Evolutionary conservation across 1,140 invertebrate species (phyloP), one percentile per base, ranked within the genome.

Genomic region (Chrysomallon squamiferum): DNA sequence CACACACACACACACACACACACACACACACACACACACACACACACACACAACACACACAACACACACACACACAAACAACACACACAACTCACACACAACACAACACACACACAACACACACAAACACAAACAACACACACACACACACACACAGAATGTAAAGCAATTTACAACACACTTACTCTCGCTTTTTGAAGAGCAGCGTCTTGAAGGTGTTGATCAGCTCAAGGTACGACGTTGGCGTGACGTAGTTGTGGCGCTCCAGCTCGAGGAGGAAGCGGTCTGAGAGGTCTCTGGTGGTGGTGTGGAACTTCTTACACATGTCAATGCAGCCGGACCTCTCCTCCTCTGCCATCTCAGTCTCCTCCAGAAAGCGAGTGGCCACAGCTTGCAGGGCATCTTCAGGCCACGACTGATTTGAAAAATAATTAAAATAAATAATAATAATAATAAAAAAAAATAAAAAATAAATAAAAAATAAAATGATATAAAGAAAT

Each of bases 231-330:
- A 87, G 74, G 64, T 87, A 87, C 0, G 85, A 86, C 18, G 85
- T 87, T 15, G 86, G 86, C 30, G 86, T 87, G 25, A 87, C 85
- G 64, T 87, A 87, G 67, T 86, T 86, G 66, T 86, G 83, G 52
- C 86, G 71, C 32, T 82, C 89, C 33, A 94, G 87, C 65, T 91
- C 90, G 27, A 88, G 72, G 60, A 90, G 91, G 78, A 92, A 95
- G 75, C 80, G 81, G 3, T 87, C 74, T 27, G 88, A 88, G 47
- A 88, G 68, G 9, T 88, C 84, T 78, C 94, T 89, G 0, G 93
- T 91, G 58, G 91, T 90, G 0, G 91, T 89, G 79, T 97, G 95
- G 83, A 97, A 96, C 77, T 92, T 90, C 86, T 93, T 91, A 79
- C 93, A 96, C 74, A 94, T 90, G 0, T 81, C 76, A 41, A 84